Percentiles rank a stretch among this genome's conserved stretches.
phyloP scores from a whole-genome alignment of 2,113 vertebrate genomes.

The Azemiops feae region DNA sequence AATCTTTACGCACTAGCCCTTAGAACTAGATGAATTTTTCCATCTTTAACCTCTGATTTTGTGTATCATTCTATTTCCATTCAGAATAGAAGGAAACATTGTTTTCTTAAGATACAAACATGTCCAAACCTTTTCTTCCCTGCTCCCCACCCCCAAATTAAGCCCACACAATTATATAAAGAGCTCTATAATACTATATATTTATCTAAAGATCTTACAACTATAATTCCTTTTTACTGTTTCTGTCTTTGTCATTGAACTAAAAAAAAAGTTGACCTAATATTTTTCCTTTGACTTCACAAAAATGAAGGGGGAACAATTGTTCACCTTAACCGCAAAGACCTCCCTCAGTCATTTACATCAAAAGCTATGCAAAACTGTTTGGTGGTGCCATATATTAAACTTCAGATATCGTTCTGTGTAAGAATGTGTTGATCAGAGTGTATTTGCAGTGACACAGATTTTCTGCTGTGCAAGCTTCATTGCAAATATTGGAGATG shows the following conservation, averaged over 20 bases:
- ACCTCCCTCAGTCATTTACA: background rate
- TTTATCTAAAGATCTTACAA: constrained; percentile 48
- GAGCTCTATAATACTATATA: background rate
- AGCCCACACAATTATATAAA: background rate
- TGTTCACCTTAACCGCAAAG: background rate
- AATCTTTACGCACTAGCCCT: background rate
- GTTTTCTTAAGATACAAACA: background rate
- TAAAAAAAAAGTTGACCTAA: constrained; percentile 12
- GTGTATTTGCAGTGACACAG: background rate
- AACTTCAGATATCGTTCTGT: background rate
- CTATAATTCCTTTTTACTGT: background rate
- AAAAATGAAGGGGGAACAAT: background rate
- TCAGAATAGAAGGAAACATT: background rate
- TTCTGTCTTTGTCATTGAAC: constrained; percentile 38
- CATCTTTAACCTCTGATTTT: background rate
- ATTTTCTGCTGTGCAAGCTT: background rate
- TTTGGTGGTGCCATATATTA: background rate
- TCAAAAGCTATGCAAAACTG: background rate
- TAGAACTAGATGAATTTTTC: background rate
- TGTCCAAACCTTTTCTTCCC: background rate
- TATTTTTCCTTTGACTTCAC: background rate
- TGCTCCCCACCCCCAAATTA: background rate
- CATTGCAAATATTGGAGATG: background rate
- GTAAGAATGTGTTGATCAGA: background rate
- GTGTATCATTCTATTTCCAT: background rate